Percentiles rank a stretch among this genome's conserved stretches.
These are phyloP conservation scores for Euglossa dilemma DNA, from an alignment of 1,140 invertebrate species.

Conservation along the genomic window DNA sequence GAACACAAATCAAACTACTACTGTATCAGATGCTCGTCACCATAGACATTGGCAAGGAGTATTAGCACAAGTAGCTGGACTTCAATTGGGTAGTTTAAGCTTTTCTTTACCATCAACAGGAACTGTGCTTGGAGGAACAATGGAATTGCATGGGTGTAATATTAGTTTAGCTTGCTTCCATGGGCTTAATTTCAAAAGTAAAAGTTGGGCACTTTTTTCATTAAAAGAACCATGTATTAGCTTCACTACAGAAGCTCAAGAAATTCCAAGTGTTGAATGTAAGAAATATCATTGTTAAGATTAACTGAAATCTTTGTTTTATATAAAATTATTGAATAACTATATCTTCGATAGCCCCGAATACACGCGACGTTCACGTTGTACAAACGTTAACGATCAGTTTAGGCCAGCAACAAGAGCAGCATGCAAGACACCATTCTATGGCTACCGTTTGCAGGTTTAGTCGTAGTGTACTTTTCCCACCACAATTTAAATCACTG, in stretches of 20 bases:
- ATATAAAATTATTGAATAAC: not conserved
- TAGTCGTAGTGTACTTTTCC: slow-evolving; percentile 94
- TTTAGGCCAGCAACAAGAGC: slow-evolving; percentile 88
- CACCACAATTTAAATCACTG: slow-evolving; percentile 96
- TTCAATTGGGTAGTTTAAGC: slow-evolving; percentile 88
- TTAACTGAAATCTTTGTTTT: not conserved
- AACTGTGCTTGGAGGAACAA: slow-evolving; percentile 95
- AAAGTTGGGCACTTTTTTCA: slow-evolving; percentile 98
- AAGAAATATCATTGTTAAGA: slow-evolving; percentile 60
- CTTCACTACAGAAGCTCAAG: slow-evolving; percentile 97
- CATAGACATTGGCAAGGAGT: slow-evolving; percentile 96
- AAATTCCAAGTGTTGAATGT: slow-evolving; percentile 88
- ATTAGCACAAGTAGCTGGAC: slow-evolving; percentile 87
- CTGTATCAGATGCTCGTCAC: slow-evolving; percentile 87
- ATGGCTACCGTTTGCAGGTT: slow-evolving; percentile 97
- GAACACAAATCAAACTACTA: slow-evolving; percentile 76
- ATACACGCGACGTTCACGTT: slow-evolving; percentile 86
- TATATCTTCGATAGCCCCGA: slow-evolving; percentile 68
- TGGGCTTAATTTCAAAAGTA: slow-evolving; percentile 98
- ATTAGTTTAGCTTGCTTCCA: slow-evolving; percentile 98
- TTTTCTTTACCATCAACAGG: slow-evolving; percentile 84
- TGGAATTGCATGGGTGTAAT: slow-evolving; percentile 94
- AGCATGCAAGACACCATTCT: slow-evolving; percentile 89
- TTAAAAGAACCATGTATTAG: slow-evolving; percentile 96
- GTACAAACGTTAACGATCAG: slow-evolving; percentile 95